Evolutionary conservation across 2,113 vertebrate species (phyloP).

Genomic region (Theristicus caerulescens): DNA sequence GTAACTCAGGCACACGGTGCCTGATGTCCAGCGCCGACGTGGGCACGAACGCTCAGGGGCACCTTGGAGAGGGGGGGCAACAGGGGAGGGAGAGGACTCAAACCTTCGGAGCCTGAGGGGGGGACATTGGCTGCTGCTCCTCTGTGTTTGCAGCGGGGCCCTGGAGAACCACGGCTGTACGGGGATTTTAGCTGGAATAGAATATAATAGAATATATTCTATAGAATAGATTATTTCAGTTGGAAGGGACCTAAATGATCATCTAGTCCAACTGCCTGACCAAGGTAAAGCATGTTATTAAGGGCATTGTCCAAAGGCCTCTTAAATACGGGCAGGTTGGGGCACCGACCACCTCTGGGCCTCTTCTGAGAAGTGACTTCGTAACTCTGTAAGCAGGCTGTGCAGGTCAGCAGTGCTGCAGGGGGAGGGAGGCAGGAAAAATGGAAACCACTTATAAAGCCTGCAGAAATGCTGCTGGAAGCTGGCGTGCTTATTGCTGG

Average conservation of each 20-base stretch:
- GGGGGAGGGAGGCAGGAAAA: neutral
- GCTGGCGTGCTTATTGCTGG: neutral
- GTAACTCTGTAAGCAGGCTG: neutral
- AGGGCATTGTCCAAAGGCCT: too few species aligned
- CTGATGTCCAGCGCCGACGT: neutral
- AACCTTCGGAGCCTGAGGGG: neutral
- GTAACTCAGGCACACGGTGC: neutral
- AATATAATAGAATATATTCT: too few species aligned
- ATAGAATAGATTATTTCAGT: too few species aligned
- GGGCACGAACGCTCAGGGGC: neutral
- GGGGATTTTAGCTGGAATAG: too few species aligned
- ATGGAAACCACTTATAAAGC: neutral
- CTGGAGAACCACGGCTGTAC: neutral
- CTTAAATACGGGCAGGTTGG: too few species aligned
- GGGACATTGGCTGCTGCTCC: neutral
- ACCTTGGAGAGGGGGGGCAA: neutral
- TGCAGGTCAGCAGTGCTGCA: neutral
- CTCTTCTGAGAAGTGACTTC: neutral
- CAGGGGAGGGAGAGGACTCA: neutral
- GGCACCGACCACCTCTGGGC: too few species aligned
- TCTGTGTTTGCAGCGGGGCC: neutral
- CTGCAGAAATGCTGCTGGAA: neutral
- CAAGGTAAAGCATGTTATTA: too few species aligned
- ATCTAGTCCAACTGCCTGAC: too few species aligned
- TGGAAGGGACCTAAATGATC: too few species aligned